Base-by-base conservation (phyloP, 2,113 vertebrate genomes). In the Beaufortia kweichowensis region DNA sequence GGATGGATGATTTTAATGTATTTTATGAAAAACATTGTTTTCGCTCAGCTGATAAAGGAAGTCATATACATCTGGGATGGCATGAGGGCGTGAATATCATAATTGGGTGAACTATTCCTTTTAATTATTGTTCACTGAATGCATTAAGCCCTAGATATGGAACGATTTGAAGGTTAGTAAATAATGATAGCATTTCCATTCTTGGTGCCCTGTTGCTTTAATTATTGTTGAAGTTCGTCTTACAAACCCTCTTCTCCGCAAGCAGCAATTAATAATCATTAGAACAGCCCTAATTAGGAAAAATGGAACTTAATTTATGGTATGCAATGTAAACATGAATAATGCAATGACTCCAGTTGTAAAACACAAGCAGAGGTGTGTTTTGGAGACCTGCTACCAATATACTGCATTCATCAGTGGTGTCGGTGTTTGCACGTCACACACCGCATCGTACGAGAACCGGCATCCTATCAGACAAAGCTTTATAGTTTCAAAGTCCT, bases 141-240 rank as follows among this genome's bases (percentile, higher is more conserved):
- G n/a, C 43, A 46, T 10, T 10, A 39, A 7, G 10, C 14, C 15
- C 14, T 14, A 17, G 43, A 46, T 46, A 4, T 17, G 15, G 43
- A 46, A 14, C 43, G 1, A 46, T 46, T 15, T 46, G 0, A 17
- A 14, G 4, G 43, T 46, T 11, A 39, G 35, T 39, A 35, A 35
- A 35, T 35, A 39, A 39, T 39, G 9, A 39, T 10, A 39, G 35
- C 9, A 39, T 39, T 17, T 46, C 43, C 15, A 46, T 46, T 46
- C 15, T 46, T 46, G 43, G 15, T 46, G 43, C 43, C 3, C 14
- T 46, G 1, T 17, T 46, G 43, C 79, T 64, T 79, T 59, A 88
- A 81, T 87, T 80, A 89, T 90, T 86, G 85, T 83, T 79, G 24
- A 83, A 3, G 64, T 81, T 77, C 81, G 67, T 78, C 78, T 78